Evolutionary conservation across 2,113 vertebrate species (phyloP).

Genomic region (Lathamus discolor): DNA sequence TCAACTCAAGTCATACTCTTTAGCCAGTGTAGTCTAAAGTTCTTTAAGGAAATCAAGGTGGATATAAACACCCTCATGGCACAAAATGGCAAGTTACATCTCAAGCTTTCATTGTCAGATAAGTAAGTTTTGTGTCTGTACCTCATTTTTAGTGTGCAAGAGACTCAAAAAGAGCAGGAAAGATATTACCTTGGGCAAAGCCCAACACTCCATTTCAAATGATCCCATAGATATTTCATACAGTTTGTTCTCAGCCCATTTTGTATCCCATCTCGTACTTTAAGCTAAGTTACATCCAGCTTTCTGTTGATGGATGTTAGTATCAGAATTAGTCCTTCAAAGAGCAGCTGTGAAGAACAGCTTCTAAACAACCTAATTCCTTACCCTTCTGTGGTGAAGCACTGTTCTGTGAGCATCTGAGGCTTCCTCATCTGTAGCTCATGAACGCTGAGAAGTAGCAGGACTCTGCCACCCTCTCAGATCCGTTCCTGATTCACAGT

Average conservation of each 20-base stretch:
- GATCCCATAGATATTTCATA: background rate
- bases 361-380: background rate
- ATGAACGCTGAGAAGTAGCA: background rate
- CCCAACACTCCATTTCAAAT: background rate
- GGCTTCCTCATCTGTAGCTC: background rate
- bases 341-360: background rate
- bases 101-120: background rate
- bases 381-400: background rate
- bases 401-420: background rate
- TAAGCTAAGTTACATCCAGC: background rate
- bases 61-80: background rate
- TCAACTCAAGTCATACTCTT: background rate
- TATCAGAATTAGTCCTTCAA: background rate
- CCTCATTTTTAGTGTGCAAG: background rate
- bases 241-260: background rate
- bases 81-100: background rate
- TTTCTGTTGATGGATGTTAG: background rate
- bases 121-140: background rate
- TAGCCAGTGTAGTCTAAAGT: background rate
- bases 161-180: background rate
- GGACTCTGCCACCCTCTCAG: background rate
- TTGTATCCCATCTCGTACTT: background rate
- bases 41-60: conserved; percentile 1
- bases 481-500: background rate
- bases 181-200: background rate